phyloP scores from a whole-genome alignment of 2,797 vertebrate genomes.

The Philypnodon macrostomus region DNA sequence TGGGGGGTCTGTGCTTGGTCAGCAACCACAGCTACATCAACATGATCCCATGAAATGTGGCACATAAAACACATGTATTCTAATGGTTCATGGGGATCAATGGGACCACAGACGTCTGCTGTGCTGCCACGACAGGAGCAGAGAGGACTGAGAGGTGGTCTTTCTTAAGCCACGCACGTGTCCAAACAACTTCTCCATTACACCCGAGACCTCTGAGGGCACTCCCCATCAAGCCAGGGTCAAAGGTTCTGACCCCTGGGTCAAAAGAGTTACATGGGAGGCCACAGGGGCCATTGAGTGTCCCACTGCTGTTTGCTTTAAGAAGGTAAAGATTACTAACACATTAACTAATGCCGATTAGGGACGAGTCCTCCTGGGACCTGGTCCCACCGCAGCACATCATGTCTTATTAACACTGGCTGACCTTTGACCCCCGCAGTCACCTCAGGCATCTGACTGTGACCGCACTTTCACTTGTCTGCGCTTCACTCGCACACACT shows the following conservation, averaged over 20 bases:
- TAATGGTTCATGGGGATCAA: conserved; percentile 31
- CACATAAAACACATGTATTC: conserved; percentile 34
- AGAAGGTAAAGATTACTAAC: conserved; percentile 90
- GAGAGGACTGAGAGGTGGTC: conserved; percentile 56
- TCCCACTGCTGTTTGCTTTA: conserved; percentile 88
- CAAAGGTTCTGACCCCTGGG: conserved; percentile 91
- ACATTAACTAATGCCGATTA: conserved; percentile 95
- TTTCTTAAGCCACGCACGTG: conserved; percentile 80
- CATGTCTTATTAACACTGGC: conserved; percentile 72
- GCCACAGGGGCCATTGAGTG: conserved; percentile 82
- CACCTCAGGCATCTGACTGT: conserved; percentile 62
- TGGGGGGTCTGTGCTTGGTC: conserved; percentile 35
- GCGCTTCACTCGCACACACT: conserved; percentile 1
- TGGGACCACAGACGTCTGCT: conserved; percentile 28
- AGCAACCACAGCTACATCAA: conserved; percentile 44
- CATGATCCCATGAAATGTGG: conserved; percentile 27
- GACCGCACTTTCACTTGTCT: conserved; percentile 47
- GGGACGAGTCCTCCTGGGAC: conserved; percentile 83
- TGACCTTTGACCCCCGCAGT: conserved; percentile 67
- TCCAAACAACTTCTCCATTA: conserved; percentile 92
- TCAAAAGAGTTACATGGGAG: conserved; percentile 89
- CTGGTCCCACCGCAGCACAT: conserved; percentile 68
- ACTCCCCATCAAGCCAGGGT: conserved; percentile 85
- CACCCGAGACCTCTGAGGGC: conserved; percentile 82
- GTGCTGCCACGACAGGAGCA: conserved; percentile 28